Base-by-base conservation (phyloP, 2,113 vertebrate genomes). In the Sander lucioperca region DNA sequence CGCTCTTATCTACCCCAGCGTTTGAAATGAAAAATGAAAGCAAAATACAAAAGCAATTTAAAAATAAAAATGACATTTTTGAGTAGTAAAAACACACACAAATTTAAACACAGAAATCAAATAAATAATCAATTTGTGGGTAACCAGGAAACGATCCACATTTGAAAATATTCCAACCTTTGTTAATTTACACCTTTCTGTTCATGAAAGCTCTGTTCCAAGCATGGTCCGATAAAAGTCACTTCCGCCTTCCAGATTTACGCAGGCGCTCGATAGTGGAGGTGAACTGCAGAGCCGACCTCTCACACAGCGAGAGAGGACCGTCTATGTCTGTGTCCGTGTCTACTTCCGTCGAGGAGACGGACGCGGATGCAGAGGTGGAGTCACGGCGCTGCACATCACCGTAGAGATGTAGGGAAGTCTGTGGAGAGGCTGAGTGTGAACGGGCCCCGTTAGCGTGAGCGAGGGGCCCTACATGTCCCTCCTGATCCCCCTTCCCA, bases 81-180 rank as follows among this genome's bases (percentile, higher is more conserved):
- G 10, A 11, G 39, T 43, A 43, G 9, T 6, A 58, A 25, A 14
- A 58, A 58, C 8, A 56, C 54, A 56, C 15, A 25, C 5, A 16
- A 6, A 30, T 4, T 0, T 0, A 13, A 58, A 27, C 3, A 85
- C 27, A 58, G 14, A 47, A 27, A 57, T 4, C 11, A 81, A 43
- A 86, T 78, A 88, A 86, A 85, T 68, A 90, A 21, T 25, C 0
- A 0, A 1, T 5, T 68, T 3, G 19, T 13, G 62, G 14, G 23
- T 43, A 78, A 71, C 68, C 79, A 70, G 80, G 82, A 90, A 85
- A 90, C 64, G 79, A 78, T 90, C 90, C 84, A 89, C 86, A 88
- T 86, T 79, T 89, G 82, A 82, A 73, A 59, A 82, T 25, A 36
- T 18, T 5, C 5, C 3, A 47, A 33, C 2, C 9, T 13, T 7